Evolutionary conservation across 2,888 invertebrate genomes (phyloP), one percentile per base, ranked within the genome.

Genomic region (Pandemis heparana): DNA sequence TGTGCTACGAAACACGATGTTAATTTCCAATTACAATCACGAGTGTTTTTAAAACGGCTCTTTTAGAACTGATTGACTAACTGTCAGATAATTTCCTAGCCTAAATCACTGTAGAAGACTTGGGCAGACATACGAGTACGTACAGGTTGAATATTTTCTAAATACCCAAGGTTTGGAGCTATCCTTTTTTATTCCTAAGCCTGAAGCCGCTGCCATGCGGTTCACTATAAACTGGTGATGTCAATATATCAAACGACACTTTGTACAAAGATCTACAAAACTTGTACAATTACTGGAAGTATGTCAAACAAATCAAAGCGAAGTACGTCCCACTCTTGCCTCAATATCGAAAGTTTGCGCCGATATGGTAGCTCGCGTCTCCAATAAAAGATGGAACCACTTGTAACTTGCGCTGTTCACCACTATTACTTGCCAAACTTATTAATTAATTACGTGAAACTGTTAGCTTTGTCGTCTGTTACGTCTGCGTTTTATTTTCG

Each of bases 311-410:
- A 67, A 60, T 67, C 67, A 71, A 43, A 63, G 53, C 41, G 46
- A 63, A 64, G 38, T 79, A 76, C 69, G 63, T 74, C 56, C 71
- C 80, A 80, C 79, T 81, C 76, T 76, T 75, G 78, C 81, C 81
- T 83, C 88, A 87, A 89, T 89, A 88, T 83, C 84, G 80, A 87
- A 90, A 89, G 83, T 87, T 84, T 81, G 79, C 79, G 78, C 83
- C 88, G 87, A 87, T 86, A 85, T 81, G 81, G 81, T 85, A 79
- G 79, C 79, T 46, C 38, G 14, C 56, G 81, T 79, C 53, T n/a
- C 83, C 85, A 88, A 88, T 89, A 88, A 88, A 88, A 88, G 86
- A 87, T 87, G 85, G 81, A 87, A 84, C 83, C 83, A 79, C 76
- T 79, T 81, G 79, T 82, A 85, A 88, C 86, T 88, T 83, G 82